Percentiles rank a stretch among this genome's conserved stretches.
Evolutionary conservation across 2,113 vertebrate species (phyloP).

Genomic region (Mobula hypostoma): DNA sequence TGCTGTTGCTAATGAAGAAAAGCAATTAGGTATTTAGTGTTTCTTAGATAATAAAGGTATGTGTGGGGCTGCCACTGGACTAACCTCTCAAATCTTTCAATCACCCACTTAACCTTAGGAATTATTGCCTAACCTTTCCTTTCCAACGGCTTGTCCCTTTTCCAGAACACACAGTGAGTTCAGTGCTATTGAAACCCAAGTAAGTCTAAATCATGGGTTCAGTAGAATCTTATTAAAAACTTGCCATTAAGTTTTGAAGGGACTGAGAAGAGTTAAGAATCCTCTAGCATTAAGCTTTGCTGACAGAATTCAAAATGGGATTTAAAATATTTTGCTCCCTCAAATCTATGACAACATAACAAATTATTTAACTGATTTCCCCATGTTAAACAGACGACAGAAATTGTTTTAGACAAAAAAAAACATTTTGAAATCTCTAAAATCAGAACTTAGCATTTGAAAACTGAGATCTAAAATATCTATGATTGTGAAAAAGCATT

Average conservation of each 20-base stretch:
- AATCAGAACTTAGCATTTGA: neutral
- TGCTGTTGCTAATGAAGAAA: conserved; percentile 19
- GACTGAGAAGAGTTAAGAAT: neutral
- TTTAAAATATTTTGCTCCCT: neutral
- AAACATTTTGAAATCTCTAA: neutral
- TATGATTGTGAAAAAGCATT: neutral
- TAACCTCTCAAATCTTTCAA: conserved; percentile 29
- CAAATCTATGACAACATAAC: neutral
- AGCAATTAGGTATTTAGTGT: conserved; percentile 26
- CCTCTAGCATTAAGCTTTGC: neutral
- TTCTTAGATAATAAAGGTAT: conserved; percentile 35
- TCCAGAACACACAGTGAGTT: neutral
- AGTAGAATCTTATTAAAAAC: neutral
- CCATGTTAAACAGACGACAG: neutral
- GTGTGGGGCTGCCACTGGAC: neutral
- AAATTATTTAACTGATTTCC: neutral
- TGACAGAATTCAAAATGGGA: neutral
- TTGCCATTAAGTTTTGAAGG: neutral
- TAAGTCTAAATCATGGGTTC: neutral
- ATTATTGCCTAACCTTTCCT: neutral
- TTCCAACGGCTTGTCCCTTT: neutral
- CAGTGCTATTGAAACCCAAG: neutral
- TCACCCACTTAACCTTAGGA: conserved; percentile 33
- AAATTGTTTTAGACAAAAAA: neutral
- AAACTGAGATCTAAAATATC: neutral